These are phyloP conservation scores for Asbolus verrucosus DNA, from an alignment of 1,140 invertebrate genomes.

Conservation along the genomic window DNA sequence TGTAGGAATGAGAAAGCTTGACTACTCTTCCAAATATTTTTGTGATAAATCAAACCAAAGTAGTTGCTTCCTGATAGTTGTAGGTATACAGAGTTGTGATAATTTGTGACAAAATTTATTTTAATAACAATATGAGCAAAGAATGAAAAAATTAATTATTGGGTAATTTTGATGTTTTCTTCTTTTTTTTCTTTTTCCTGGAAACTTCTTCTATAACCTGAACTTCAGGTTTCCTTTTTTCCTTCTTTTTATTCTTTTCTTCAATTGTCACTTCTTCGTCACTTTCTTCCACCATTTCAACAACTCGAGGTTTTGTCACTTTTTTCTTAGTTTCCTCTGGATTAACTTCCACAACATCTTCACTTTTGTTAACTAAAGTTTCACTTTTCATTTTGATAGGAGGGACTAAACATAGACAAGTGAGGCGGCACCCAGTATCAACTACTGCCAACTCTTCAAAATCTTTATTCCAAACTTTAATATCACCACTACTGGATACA, in stretches of 20 bases:
- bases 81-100: too few species aligned
- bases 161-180: too few species aligned
- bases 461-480: constrained; percentile 79
- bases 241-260: constrained; percentile 44
- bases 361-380: constrained; percentile 35
- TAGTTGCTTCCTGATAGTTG: too few species aligned
- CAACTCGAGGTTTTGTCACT: constrained; percentile 37
- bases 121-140: too few species aligned
- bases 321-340: constrained; percentile 43
- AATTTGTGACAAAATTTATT: too few species aligned
- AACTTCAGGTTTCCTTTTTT: constrained; percentile 30
- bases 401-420: constrained; percentile 68
- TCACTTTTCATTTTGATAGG: constrained; percentile 53
- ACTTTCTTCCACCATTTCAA: constrained; percentile 47
- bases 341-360: constrained; percentile 41
- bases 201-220: constrained; percentile 9
- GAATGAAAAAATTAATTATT: too few species aligned
- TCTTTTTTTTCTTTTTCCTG: constrained; percentile 20
- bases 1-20: constrained; percentile 44
- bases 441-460: constrained; percentile 67
- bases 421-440: constrained; percentile 73
- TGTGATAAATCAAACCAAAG: too few species aligned
- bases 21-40: background rate
- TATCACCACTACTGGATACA: constrained; percentile 80
- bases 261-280: constrained; percentile 28